These are phyloP conservation scores for Caenorhabditis plicata DNA, from an alignment of 2,888 invertebrate genomes.

Conservation along the genomic window DNA sequence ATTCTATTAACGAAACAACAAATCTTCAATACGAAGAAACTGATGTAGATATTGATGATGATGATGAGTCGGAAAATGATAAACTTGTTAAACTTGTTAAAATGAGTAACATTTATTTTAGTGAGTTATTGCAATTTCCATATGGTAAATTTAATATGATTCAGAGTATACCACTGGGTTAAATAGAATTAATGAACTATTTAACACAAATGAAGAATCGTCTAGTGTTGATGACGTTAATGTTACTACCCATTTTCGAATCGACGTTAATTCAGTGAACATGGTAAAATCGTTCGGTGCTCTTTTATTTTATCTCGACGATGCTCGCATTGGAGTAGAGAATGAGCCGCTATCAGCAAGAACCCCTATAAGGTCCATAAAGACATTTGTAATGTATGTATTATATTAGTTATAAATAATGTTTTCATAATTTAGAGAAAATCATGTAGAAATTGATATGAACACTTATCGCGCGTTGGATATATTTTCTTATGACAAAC, in stretches of 20 bases:
- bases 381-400: slow-evolving; percentile 34
- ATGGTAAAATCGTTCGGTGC: slow-evolving; percentile 55
- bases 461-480: slow-evolving; percentile 73
- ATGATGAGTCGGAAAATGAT: not conserved
- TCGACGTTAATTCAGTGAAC: slow-evolving; percentile 19
- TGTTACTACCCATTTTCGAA: slow-evolving; percentile 13
- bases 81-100: slow-evolving; percentile 8
- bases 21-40: slow-evolving; percentile 1
- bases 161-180: slow-evolving; percentile 14
- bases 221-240: slow-evolving; percentile 10
- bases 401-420: not conserved
- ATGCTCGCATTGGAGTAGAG: slow-evolving; percentile 54
- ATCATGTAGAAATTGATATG: slow-evolving; percentile 56
- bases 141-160: not conserved
- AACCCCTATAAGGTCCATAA: slow-evolving; percentile 48
- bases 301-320: slow-evolving; percentile 55
- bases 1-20: slow-evolving; percentile 3
- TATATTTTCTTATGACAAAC: too few relatives aligned
- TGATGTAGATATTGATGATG: slow-evolving; percentile 5
- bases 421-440: slow-evolving; percentile 36
- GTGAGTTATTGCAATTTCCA: not conserved
- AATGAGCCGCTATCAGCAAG: slow-evolving; percentile 39
- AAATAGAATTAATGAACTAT: slow-evolving; percentile 11
- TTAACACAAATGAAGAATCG: slow-evolving; percentile 5
- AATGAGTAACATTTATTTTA: slow-evolving; percentile 17